Evolutionary conservation across 2,797 vertebrate species (phyloP).

Genomic region (Neosalanx taihuensis): DNA sequence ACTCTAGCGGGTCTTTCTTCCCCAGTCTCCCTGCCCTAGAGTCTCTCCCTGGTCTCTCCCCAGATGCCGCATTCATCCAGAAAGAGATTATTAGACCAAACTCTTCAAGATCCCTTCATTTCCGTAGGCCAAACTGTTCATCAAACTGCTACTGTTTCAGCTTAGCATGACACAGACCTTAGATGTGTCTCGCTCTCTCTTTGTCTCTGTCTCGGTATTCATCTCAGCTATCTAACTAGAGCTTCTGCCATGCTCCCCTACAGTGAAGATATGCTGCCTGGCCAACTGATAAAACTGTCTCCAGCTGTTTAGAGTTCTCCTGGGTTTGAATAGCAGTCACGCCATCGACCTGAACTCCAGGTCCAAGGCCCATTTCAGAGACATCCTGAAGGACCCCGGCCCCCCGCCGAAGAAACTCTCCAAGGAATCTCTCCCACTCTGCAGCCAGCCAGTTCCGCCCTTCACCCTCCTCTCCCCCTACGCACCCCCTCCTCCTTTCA

Average conservation of each 20-base stretch:
- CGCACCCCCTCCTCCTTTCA: not conserved
- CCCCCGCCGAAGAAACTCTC: not conserved
- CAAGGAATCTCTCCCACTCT: not conserved
- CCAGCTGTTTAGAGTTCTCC: too few species aligned
- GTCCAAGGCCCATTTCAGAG: not conserved
- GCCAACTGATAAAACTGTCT: too few species aligned
- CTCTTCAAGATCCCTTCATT: constrained; percentile 62
- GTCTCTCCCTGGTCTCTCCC: constrained; percentile 7
- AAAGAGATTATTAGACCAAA: constrained; percentile 59
- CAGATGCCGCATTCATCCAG: constrained; percentile 38
- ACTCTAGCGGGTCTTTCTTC: too few species aligned
- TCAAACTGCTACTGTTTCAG: constrained; percentile 46
- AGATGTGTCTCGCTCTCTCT: too few species aligned
- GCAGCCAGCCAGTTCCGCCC: not conserved
- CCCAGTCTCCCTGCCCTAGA: too few species aligned
- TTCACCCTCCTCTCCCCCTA: not conserved
- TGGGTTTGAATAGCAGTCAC: too few species aligned
- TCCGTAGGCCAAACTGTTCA: constrained; percentile 39
- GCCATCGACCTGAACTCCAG: too few species aligned
- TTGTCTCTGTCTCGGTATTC: too few species aligned
- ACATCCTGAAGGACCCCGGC: not conserved
- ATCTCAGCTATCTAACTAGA: too few species aligned
- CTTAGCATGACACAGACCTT: constrained; percentile 29
- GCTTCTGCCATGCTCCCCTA: too few species aligned
- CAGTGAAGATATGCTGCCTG: too few species aligned